Conservation (phyloP, 1,140 invertebrate genomes). For the Diorhabda elongata region DNA sequence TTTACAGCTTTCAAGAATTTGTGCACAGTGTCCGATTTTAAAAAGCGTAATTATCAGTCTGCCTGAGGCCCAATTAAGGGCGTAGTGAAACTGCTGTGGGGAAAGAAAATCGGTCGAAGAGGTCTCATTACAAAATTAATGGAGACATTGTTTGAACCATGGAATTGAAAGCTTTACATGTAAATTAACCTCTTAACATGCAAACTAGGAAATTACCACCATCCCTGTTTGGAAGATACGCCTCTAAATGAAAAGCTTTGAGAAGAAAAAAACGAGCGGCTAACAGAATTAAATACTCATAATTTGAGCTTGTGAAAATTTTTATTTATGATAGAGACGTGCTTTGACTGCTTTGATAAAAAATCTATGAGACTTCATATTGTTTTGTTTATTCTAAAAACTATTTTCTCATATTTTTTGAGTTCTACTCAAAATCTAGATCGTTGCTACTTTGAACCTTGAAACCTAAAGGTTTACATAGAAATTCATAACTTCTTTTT, state of each 20-base stretch:
- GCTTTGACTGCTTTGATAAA: too few relatives aligned
- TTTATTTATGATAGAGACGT: too few relatives aligned
- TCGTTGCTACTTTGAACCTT: too few relatives aligned
- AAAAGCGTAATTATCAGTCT: conserved; percentile 16
- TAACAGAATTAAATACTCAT: conserved; percentile 14
- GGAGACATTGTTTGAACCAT: conserved; percentile 40
- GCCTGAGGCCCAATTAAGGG: conserved; percentile 17
- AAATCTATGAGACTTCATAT: too few relatives aligned
- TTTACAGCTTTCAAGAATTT: neutral
- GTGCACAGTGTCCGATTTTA: conserved; percentile 14
- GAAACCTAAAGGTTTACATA: too few relatives aligned
- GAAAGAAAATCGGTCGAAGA: conserved; percentile 24
- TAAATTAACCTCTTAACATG: conserved; percentile 42
- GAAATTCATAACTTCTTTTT: too few relatives aligned
- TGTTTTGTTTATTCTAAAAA: too few relatives aligned
- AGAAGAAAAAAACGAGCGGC: conserved; percentile 1
- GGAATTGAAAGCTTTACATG: conserved; percentile 38
- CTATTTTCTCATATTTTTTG: too few relatives aligned
- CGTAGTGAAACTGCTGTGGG: conserved; percentile 6
- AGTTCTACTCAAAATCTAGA: too few relatives aligned
- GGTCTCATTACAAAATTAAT: conserved; percentile 40
- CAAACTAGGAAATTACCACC: conserved; percentile 41
- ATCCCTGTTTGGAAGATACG: conserved; percentile 22
- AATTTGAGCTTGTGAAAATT: too few relatives aligned
- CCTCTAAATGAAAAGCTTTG: conserved; percentile 15